Evolutionary conservation across 2,888 invertebrate species (phyloP), one percentile per base, ranked within the genome.

Genomic region (Drosophila atroscutellata): DNA sequence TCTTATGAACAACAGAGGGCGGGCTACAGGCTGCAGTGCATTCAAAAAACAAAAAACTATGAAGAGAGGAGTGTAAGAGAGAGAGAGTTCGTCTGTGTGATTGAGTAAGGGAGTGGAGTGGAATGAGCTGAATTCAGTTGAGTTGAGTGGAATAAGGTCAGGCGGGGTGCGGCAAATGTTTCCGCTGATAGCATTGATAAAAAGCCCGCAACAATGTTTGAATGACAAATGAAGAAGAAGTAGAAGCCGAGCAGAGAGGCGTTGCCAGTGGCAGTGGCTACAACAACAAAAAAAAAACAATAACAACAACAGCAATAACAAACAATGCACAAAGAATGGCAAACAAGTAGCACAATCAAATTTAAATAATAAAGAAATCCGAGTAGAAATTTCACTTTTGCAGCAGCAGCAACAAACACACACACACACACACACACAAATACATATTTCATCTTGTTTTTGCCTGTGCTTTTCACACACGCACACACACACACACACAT

Each of bases 151-250:
- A 85, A 86, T 86, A 80, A 86, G 83, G 89, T 83, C 86, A 83
- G 78, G 84, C 86, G 88, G 89, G 89, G 88, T 86, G 84, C 88
- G 86, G 89, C 83, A 80, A 83, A 86, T 83, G 67, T 80, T 88
- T 86, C 78, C 74, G 89, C 81, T 88, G 86, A 84, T 87, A 87
- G 81, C 61, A 64, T 76, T 80, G 76, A 80, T 80, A 79, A 75
- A 77, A 74, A 69, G 30, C 24, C 54, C 62, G 61, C 51, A 67
- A 66, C 68, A 66, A 71, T 72, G 60, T 45, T 81, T 74, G 77
- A 80, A 77, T 83, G 66, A 37, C 42, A 62, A 54, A 49, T 47
- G 45, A 32, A 64, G 50, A 60, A 49, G 37, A 20, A 36, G 26
- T 36, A 56, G 58, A 56, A 42, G 49, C 50, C 45, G 8, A 45